These are phyloP conservation scores for Pterocles burchelli DNA, from an alignment of 2,113 vertebrate species.

Conservation along the genomic window DNA sequence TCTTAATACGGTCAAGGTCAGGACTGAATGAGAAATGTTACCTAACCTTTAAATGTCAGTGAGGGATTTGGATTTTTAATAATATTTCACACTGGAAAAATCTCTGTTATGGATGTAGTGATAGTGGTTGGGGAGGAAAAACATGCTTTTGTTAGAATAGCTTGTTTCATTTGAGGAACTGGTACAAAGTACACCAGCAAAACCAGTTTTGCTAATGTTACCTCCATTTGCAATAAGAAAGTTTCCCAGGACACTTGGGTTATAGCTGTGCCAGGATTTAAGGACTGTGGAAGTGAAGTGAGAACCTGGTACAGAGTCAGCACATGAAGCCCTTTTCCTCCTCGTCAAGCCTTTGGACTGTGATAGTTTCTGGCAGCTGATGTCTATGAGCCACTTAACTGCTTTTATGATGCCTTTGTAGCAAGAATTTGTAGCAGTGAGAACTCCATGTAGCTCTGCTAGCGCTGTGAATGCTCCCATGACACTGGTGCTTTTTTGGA, in stretches of 20 bases:
- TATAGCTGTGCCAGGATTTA: neutral
- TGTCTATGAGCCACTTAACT: neutral
- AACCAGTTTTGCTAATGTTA: constrained; percentile 1
- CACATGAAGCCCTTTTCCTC: neutral
- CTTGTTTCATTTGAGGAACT: neutral
- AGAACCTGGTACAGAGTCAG: neutral
- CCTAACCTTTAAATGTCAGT: neutral
- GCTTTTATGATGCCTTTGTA: neutral
- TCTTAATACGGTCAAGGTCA: neutral
- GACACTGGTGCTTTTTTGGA: neutral
- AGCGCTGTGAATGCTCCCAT: neutral
- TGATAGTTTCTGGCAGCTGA: neutral
- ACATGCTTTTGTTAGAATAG: neutral
- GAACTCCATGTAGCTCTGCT: neutral
- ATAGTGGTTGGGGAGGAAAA: neutral
- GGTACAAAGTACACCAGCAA: neutral
- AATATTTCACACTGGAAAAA: neutral
- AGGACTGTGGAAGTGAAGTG: neutral
- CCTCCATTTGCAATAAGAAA: neutral
- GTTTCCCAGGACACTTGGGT: neutral
- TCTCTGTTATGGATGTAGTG: neutral
- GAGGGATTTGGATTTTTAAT: neutral
- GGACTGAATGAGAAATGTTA: neutral
- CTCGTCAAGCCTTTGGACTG: neutral
- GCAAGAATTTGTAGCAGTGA: neutral